Evolutionary conservation across 2,113 vertebrate genomes (phyloP), one percentile per base, ranked within the genome.

Genomic region (Mormoops blainvillei): DNA sequence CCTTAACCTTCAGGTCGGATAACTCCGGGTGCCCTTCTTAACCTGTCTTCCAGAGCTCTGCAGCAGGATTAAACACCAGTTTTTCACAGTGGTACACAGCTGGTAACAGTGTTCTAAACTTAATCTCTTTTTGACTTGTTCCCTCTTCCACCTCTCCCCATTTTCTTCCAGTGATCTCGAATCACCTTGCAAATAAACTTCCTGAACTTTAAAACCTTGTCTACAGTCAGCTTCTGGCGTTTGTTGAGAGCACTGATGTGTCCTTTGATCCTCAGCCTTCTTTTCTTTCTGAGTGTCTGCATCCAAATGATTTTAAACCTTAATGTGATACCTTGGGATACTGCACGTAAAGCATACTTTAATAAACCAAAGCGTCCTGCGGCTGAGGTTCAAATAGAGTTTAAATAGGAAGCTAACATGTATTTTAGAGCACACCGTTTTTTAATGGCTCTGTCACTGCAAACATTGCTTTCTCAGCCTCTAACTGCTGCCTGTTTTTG

Each of bases 141-240:
- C 56, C 48, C 48, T 33, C 12, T 87, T 78, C n/a, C 19, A 11
- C 48, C 33, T 80, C 12, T 87, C 56, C 38, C 26, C 43, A 0
- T 84, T 24, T 19, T 87, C 54, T 56, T 70, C 20, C 68, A 87
- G 1, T 70, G 18, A 71, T 91, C 31, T 61, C 41, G 54, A 15
- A 12, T 67, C 67, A 28, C n/a, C 58, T 94, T 8, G 56, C 48
- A 63, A 56, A 52, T 67, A 83, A 61, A 50, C 50, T 76, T 5
- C 26, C 4, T 85, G 52, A 73, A 58, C 31, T 74, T 61, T 81
- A 58, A 97, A 71, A 73, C 52, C 12, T 36, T 74, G 22, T 83
- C 45, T 91, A n/a, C 10, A 56, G 68, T 45, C 56, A 28, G 16
- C 80, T 58, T 94, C 45, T 91, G 7, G 16, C n/a, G 45, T 31